A percentile compares a stretch with the other conserved stretches of the same genome.
Evolutionary conservation across 2,113 vertebrate genomes (phyloP).

Genomic region (Paradisaea rubra): DNA sequence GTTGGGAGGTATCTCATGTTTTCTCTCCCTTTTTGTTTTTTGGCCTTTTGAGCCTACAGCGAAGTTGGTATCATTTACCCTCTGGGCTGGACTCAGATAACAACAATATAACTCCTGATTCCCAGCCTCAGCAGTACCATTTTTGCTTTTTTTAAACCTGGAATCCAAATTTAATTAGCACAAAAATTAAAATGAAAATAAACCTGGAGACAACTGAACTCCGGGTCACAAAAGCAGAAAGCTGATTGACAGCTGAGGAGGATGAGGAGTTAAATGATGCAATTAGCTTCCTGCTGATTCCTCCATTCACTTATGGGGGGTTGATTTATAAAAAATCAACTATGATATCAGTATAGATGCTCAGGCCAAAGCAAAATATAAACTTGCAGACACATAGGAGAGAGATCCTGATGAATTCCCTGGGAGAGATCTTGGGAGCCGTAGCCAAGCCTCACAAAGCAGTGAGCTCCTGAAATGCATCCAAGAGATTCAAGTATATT

Average conservation of each 20-base stretch:
- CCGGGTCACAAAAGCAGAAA: neutral
- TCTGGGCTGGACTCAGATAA: neutral
- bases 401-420: slow-evolving; percentile 22
- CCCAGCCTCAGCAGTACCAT: neutral
- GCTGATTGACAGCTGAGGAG: neutral
- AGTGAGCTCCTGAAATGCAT: slow-evolving; percentile 8
- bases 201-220: neutral
- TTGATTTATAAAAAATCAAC: slow-evolving; percentile 11
- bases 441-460: slow-evolving; percentile 29
- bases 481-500: neutral
- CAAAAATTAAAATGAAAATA: slow-evolving; percentile 22
- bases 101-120: neutral
- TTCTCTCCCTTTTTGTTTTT: neutral
- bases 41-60: neutral
- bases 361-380: slow-evolving; percentile 33
- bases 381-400: neutral
- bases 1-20: neutral
- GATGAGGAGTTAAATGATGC: neutral
- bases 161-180: slow-evolving; percentile 44
- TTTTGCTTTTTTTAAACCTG: slow-evolving; percentile 16
- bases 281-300: neutral
- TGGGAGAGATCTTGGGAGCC: neutral
- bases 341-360: neutral
- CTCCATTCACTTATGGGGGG: neutral
- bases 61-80: neutral